phyloP scores from a whole-genome alignment of 2,113 vertebrate species.

The Lathamus discolor region DNA sequence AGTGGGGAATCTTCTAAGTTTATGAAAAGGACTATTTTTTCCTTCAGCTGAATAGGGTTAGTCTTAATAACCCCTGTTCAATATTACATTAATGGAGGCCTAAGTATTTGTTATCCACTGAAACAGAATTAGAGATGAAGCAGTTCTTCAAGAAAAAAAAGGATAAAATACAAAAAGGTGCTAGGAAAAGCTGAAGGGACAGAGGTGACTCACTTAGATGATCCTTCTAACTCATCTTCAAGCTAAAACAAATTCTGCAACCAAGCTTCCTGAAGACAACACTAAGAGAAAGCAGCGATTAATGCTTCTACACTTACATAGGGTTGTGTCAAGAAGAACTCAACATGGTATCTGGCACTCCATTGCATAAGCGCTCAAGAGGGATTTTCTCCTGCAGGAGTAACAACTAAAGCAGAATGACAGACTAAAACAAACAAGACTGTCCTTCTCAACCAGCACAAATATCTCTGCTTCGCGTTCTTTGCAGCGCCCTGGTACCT shows the following conservation, averaged over 20 bases:
- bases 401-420: not conserved
- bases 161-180: not conserved
- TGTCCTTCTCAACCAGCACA: not conserved
- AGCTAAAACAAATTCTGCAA: not conserved
- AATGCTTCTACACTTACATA: not conserved
- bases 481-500: not conserved
- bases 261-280: not conserved
- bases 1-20: not conserved
- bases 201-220: not conserved
- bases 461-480: not conserved
- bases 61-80: not conserved
- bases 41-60: not conserved
- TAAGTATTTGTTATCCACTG: not conserved
- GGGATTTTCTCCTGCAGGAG: not conserved
- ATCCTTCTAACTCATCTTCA: not conserved
- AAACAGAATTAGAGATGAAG: not conserved
- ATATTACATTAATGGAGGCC: not conserved
- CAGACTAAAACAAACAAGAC: not conserved
- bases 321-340: not conserved
- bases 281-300: not conserved
- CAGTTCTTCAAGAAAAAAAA: not conserved
- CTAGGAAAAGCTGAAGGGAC: not conserved
- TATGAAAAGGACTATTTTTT: not conserved
- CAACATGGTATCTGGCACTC: not conserved
- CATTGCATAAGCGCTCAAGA: not conserved